A percentile compares a stretch with the other conserved stretches of the same genome.
Conservation (phyloP, 2,797 vertebrate species). For the Parambassis ranga region DNA sequence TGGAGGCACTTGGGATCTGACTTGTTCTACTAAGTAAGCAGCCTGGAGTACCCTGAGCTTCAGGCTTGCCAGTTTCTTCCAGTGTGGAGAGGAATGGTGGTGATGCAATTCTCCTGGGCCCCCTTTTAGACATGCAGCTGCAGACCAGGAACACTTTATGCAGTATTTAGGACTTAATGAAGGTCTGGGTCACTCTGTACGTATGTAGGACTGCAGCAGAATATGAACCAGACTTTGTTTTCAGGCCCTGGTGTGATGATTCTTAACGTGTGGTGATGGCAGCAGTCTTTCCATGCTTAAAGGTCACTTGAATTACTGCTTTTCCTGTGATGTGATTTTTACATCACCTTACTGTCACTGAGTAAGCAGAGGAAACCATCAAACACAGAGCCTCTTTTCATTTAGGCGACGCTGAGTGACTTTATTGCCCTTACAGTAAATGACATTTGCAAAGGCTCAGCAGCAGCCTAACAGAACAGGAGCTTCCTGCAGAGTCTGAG, state of each 20-base stretch:
- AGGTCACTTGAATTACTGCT: not conserved
- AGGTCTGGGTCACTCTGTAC: constrained; percentile 6
- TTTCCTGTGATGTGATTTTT: not conserved
- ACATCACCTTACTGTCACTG: not conserved
- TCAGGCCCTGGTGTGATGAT: not conserved
- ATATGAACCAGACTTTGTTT: not conserved
- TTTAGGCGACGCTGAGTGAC: not conserved
- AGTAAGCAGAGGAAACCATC: constrained; percentile 8
- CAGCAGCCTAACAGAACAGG: not conserved
- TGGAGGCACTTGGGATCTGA: not conserved
- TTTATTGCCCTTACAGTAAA: constrained; percentile 22
- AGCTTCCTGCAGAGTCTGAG: constrained; percentile 23
- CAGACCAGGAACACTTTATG: constrained; percentile 30
- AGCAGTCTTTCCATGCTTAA: no score
- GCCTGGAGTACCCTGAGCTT: constrained; percentile 1
- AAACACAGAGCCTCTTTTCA: constrained; percentile 1
- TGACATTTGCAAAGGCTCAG: constrained; percentile 33
- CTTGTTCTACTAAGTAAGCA: not conserved
- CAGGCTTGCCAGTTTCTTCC: constrained; percentile 48
- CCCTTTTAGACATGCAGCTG: constrained; percentile 60
- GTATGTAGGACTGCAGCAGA: not conserved
- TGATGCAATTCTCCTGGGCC: constrained; percentile 69
- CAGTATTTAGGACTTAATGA: constrained; percentile 25
- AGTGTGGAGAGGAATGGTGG: constrained; percentile 64
- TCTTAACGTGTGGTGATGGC: no score